A percentile compares a stretch with the other conserved stretches of the same genome.
These are phyloP conservation scores for Pterophyllum scalare DNA, from an alignment of 2,113 vertebrate species.

Conservation along the genomic window DNA sequence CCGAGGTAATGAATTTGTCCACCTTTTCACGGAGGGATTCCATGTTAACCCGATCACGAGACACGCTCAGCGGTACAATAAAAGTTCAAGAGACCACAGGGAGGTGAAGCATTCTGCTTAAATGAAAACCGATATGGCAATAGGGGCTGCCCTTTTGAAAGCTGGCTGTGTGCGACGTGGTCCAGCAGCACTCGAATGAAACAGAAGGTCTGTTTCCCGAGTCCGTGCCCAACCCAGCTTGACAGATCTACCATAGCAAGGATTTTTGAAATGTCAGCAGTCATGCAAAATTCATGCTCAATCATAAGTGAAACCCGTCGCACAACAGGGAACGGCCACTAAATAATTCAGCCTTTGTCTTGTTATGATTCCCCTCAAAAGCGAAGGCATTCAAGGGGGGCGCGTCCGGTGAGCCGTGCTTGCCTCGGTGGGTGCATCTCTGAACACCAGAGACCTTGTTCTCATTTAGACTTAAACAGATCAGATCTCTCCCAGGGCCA, in stretches of 20 bases:
- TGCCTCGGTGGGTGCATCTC: constrained; percentile 44
- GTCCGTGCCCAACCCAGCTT: constrained; percentile 28
- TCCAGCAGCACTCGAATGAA: constrained; percentile 9
- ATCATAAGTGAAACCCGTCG: constrained; percentile 75
- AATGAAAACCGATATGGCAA: constrained; percentile 71
- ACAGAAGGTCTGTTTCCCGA: constrained; percentile 35
- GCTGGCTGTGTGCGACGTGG: constrained; percentile 38
- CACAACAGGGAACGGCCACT: constrained; percentile 62
- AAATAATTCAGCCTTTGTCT: constrained; percentile 80
- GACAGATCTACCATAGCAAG: constrained; percentile 29
- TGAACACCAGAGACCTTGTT: constrained; percentile 67
- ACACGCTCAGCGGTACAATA: constrained; percentile 43
- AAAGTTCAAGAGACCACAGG: constrained; percentile 68
- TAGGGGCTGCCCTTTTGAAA: constrained; percentile 33
- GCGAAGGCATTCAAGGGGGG: constrained; percentile 57
- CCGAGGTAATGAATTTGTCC: constrained; percentile 59
- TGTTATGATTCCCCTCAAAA: constrained; percentile 70
- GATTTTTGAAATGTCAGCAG: constrained; percentile 76
- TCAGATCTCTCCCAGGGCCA: constrained; percentile 58
- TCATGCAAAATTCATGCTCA: constrained; percentile 83
- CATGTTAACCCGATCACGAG: constrained; percentile 60
- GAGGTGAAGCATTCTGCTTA: constrained; percentile 75
- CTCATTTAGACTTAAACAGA: constrained; percentile 51
- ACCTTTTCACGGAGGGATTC: constrained; percentile 28
- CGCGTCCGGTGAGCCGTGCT: constrained; percentile 25